These are phyloP conservation scores for Halocynthia aurantium DNA, from an alignment of 23 tunicate species.

Conservation along the genomic window DNA sequence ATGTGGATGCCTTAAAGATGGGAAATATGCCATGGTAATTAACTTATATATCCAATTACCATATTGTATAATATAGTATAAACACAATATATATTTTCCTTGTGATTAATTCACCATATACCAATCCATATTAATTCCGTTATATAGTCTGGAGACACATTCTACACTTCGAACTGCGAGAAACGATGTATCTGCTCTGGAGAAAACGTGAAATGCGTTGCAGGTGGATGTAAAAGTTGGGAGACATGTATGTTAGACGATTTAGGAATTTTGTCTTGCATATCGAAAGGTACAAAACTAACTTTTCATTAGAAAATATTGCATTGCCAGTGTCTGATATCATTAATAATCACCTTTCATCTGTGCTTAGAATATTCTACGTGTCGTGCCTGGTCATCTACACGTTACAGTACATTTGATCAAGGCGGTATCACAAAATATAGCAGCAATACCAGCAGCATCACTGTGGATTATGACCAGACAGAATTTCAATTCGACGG, in stretches of 20 bases:
- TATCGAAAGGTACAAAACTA: conserved; percentile 14
- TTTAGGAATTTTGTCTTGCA: conserved; percentile 30
- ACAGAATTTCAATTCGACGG: conserved; percentile 26
- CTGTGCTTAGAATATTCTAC: not conserved
- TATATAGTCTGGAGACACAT: conserved; percentile 3
- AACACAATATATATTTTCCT: too few species aligned
- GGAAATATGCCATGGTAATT: conserved; percentile 30
- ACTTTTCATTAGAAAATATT: not conserved
- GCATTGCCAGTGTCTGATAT: not conserved
- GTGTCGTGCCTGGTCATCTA: conserved; percentile 38
- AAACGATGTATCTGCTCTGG: conserved; percentile 30
- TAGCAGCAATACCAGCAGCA: not conserved
- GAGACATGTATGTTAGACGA: conserved; percentile 23
- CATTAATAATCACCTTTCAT: not conserved
- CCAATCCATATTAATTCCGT: too few species aligned
- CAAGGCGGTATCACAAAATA: not conserved
- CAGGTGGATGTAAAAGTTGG: conserved; percentile 6
- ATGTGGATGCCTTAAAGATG: conserved; percentile 38
- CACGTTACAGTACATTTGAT: conserved; percentile 28
- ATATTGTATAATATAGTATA: not conserved
- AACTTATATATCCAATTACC: not conserved
- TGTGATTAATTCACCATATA: too few species aligned
- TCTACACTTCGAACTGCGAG: conserved; percentile 25
- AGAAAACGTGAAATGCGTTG: conserved; percentile 22
- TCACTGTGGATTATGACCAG: not conserved